phyloP scores from a whole-genome alignment of 2,113 vertebrate genomes.

The Physeter macrocephalus region DNA sequence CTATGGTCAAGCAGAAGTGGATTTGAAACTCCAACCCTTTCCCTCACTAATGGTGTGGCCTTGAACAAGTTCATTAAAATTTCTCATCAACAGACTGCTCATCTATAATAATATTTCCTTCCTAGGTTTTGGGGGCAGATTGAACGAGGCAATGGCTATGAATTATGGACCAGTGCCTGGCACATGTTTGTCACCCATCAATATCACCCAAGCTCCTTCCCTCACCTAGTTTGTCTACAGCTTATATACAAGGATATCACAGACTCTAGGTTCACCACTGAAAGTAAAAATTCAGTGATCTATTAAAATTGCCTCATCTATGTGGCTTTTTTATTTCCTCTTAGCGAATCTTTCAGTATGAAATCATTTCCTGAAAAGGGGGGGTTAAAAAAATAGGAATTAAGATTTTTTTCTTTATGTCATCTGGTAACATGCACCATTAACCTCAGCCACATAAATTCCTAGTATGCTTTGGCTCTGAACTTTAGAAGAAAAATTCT shows the following conservation, averaged over 20 bases:
- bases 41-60: not conserved
- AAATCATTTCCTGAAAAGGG: conserved; percentile 20
- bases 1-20: not conserved
- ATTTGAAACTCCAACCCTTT: not conserved
- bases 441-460: not conserved
- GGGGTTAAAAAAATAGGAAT: not conserved
- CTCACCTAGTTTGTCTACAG: not conserved
- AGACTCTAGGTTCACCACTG: not conserved
- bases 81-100: not conserved
- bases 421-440: not conserved
- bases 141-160: not conserved
- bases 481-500: not conserved
- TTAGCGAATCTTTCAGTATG: not conserved
- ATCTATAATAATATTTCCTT: not conserved
- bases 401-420: not conserved
- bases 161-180: not conserved
- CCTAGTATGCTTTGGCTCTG: not conserved
- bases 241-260: not conserved
- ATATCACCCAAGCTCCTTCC: not conserved
- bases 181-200: not conserved
- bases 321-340: not conserved
- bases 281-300: not conserved
- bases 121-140: not conserved
- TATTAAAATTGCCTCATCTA: not conserved
- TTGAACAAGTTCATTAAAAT: not conserved